Percentiles rank a stretch among this genome's conserved stretches.
Conservation (phyloP, 2,113 vertebrate genomes). For the Gasterosteus aculeatus region DNA sequence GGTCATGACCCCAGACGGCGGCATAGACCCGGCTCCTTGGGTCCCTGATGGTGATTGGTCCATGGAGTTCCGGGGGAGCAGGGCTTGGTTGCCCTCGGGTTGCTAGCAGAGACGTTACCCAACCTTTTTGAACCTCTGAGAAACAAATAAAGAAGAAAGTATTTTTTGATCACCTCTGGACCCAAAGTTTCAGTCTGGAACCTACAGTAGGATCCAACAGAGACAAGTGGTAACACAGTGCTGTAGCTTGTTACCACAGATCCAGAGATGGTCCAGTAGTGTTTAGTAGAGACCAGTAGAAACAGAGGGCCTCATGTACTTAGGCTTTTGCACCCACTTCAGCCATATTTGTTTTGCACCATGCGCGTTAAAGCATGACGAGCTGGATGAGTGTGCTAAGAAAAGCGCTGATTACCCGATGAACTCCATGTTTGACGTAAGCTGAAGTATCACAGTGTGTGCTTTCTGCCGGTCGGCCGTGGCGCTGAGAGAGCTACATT, state of each 20-base stretch:
- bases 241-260: too few species aligned
- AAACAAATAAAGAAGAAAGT: neutral
- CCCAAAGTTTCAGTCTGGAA: too few species aligned
- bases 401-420: too few species aligned
- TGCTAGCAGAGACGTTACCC: slow-evolving; percentile 76
- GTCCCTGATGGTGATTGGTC: slow-evolving; percentile 76
- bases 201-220: neutral
- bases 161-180: neutral
- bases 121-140: slow-evolving; percentile 74
- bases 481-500: too few species aligned
- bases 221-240: neutral
- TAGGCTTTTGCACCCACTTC: too few species aligned
- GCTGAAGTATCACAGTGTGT: too few species aligned
- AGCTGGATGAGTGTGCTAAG: too few species aligned
- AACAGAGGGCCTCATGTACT: too few species aligned
- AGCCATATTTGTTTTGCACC: too few species aligned
- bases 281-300: neutral
- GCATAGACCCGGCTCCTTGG: slow-evolving; percentile 66
- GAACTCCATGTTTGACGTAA: too few species aligned
- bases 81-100: slow-evolving; percentile 68
- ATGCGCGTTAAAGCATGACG: too few species aligned
- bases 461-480: too few species aligned
- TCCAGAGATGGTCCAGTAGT: neutral
- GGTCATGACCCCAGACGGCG: slow-evolving; percentile 72
- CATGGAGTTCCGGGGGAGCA: slow-evolving; percentile 56